These are phyloP conservation scores for Drosophila watanabei DNA, from an alignment of 1,140 invertebrate genomes.

Conservation along the genomic window DNA sequence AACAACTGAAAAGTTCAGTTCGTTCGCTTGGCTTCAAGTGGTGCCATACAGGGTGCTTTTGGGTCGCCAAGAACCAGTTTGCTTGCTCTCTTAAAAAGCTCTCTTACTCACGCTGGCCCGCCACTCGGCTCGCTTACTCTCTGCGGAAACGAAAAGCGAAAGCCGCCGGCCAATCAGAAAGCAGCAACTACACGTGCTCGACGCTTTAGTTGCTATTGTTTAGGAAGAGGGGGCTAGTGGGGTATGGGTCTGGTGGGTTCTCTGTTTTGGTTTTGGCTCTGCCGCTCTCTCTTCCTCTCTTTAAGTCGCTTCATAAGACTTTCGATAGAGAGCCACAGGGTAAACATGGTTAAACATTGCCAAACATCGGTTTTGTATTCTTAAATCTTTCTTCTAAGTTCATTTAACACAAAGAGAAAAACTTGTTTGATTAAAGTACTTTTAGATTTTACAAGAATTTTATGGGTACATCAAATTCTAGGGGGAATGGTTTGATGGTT, in stretches of 20 bases:
- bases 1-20: slow-evolving; percentile 61
- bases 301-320: slow-evolving; percentile 17
- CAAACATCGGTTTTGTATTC: slow-evolving; percentile 9
- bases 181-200: slow-evolving; percentile 75
- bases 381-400: neutral
- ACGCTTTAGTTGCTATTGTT: slow-evolving; percentile 10
- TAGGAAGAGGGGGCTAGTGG: neutral
- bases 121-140: slow-evolving; percentile 18
- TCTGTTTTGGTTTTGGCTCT: slow-evolving; percentile 78
- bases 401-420: neutral
- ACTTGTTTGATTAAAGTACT: neutral
- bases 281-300: slow-evolving; percentile 34
- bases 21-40: neutral
- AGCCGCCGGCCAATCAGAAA: slow-evolving; percentile 73
- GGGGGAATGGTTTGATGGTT: neutral
- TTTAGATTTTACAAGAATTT: neutral
- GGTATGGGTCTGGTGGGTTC: slow-evolving; percentile 21
- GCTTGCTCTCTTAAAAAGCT: slow-evolving; percentile 22
- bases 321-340: slow-evolving; percentile 12
- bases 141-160: slow-evolving; percentile 70
- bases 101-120: slow-evolving; percentile 1
- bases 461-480: neutral
- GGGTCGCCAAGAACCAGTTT: slow-evolving; percentile 51
- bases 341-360: slow-evolving; percentile 34
- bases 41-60: slow-evolving; percentile 49